A percentile compares a stretch with the other conserved stretches of the same genome.
Evolutionary conservation across 2,113 vertebrate species (phyloP).

Genomic region (Gallinago undulata): DNA sequence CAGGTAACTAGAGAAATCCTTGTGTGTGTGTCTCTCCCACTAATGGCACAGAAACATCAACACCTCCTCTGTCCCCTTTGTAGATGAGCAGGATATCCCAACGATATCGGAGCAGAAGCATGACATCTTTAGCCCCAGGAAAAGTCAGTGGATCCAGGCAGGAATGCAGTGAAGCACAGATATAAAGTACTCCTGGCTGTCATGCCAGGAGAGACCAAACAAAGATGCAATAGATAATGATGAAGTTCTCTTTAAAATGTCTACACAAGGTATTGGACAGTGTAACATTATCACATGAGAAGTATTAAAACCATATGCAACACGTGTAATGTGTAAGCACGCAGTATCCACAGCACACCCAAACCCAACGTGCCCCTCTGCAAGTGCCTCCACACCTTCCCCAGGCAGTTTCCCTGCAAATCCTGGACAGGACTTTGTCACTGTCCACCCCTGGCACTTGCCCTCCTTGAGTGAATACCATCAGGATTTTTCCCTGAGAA

Average conservation of each 20-base stretch:
- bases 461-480: background rate
- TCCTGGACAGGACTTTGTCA: background rate
- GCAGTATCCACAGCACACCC: background rate
- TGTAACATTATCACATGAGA: background rate
- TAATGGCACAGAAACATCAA: background rate
- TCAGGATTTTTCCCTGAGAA: background rate
- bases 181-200: background rate
- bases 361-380: background rate
- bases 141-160: background rate
- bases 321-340: background rate
- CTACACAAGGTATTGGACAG: background rate
- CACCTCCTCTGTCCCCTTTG: background rate
- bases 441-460: background rate
- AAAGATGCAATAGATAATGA: background rate
- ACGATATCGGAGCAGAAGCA: background rate
- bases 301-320: background rate
- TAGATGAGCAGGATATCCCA: background rate
- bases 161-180: background rate
- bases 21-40: background rate
- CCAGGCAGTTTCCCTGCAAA: background rate
- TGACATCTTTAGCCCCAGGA: background rate
- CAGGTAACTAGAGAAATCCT: background rate
- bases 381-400: background rate
- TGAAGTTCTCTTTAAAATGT: background rate
- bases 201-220: background rate